Percentiles rank a stretch among this genome's conserved stretches.
Evolutionary conservation across 1,140 invertebrate genomes (phyloP).

Genomic region (Eumeta japonica): DNA sequence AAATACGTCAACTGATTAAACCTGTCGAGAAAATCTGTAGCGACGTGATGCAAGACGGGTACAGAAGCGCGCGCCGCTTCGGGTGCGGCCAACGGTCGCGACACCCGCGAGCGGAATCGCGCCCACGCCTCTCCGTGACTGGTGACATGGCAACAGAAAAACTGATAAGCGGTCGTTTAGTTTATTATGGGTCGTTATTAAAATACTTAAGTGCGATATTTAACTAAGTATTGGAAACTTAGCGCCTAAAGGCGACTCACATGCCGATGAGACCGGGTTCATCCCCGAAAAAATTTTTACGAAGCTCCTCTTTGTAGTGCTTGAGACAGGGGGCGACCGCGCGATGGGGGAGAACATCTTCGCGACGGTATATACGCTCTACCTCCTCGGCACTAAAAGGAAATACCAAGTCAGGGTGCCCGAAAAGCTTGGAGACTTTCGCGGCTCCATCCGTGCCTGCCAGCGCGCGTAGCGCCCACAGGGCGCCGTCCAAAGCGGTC

Average conservation of each 20-base stretch:
- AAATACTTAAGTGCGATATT: too few species aligned
- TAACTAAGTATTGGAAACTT: too few species aligned
- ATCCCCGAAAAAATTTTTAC: constrained; percentile 72
- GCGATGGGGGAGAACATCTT: constrained; percentile 73
- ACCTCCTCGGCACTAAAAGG: constrained; percentile 76
- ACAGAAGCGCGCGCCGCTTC: constrained; percentile 74
- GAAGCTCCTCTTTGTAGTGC: constrained; percentile 74
- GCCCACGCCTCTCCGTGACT: constrained; percentile 86
- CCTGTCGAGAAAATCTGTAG: constrained; percentile 70
- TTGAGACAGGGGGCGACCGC: constrained; percentile 77
- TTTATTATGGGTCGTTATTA: not conserved
- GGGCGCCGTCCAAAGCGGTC: constrained; percentile 30
- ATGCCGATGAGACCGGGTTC: constrained; percentile 75
- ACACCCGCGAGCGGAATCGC: constrained; percentile 76
- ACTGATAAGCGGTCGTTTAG: not conserved
- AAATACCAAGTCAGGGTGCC: constrained; percentile 77
- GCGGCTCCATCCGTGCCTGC: constrained; percentile 66
- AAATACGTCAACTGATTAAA: too few species aligned
- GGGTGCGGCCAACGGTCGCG: constrained; percentile 78
- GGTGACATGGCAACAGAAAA: constrained; percentile 11
- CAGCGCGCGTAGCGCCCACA: constrained; percentile 37
- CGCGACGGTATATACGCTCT: constrained; percentile 70
- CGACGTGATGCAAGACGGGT: constrained; percentile 70
- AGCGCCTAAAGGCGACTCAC: too few species aligned
- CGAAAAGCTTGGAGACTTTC: constrained; percentile 71